A percentile compares a stretch with the other conserved stretches of the same genome.
Evolutionary conservation across 2,797 vertebrate species (phyloP).

Genomic region (Basileuterus tristriatus): DNA sequence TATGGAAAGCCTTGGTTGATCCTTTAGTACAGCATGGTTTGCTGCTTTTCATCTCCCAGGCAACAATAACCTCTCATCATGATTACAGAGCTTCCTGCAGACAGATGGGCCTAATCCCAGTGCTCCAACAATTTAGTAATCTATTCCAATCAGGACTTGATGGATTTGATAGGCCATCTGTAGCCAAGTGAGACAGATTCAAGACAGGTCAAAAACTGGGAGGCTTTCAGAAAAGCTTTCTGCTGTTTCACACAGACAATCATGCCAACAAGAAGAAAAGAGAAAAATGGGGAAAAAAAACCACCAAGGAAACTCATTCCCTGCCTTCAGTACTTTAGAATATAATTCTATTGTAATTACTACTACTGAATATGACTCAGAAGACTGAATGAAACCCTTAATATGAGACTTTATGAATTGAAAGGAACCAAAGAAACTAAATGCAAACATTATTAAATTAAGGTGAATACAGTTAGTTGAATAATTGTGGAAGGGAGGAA

Average conservation of each 20-base stretch:
- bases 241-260: not conserved
- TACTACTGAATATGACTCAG: not conserved
- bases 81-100: slow-evolving; percentile 63
- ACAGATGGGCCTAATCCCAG: slow-evolving; percentile 67
- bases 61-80: slow-evolving; percentile 67
- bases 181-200: slow-evolving; percentile 54
- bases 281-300: fast-evolving
- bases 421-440: not conserved
- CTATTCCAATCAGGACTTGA: slow-evolving; percentile 71
- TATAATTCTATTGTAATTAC: not conserved
- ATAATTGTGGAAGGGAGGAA: not conserved
- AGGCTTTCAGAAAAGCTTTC: slow-evolving; percentile 30
- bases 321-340: not conserved
- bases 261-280: not conserved
- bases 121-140: slow-evolving; percentile 69
- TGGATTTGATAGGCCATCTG: slow-evolving; percentile 71
- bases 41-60: slow-evolving; percentile 44
- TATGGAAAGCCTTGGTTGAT: slow-evolving; percentile 50
- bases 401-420: not conserved
- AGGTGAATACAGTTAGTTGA: fast-evolving
- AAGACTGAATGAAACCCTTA: not conserved
- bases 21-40: slow-evolving; percentile 15
- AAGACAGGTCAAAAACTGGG: slow-evolving; percentile 29
- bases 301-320: not conserved
- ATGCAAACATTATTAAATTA: not conserved